Conservation (phyloP, 2,888 invertebrate species). For the Ferrisia virgata region DNA sequence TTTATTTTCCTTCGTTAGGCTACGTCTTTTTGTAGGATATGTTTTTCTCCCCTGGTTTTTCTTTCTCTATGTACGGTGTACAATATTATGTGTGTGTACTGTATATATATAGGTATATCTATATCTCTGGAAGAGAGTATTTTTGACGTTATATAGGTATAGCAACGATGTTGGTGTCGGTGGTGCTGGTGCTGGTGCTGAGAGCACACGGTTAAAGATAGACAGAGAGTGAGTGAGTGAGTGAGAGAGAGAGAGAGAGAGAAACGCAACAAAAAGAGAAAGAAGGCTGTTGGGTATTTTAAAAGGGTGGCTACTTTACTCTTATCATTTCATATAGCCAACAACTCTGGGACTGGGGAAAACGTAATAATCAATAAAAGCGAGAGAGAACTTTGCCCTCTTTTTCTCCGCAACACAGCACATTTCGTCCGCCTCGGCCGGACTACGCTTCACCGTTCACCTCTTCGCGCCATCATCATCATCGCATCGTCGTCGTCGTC, state of each 20-base stretch:
- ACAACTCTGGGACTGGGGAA: conserved; percentile 23
- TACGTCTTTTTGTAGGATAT: not conserved
- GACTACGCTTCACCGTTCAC: not conserved
- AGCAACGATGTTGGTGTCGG: too few species aligned
- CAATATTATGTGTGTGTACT: not conserved
- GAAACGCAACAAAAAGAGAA: not conserved
- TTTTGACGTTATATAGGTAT: not conserved
- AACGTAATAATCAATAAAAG: conserved; percentile 45
- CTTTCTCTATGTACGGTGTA: not conserved
- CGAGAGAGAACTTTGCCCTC: conserved; percentile 45
- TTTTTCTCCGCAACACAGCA: conserved; percentile 35
- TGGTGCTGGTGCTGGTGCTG: too few species aligned
- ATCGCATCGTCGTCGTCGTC: too few species aligned
- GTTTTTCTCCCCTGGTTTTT: conserved; percentile 12
- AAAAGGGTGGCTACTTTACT: conserved; percentile 31
- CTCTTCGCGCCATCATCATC: not conserved
- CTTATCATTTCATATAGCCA: conserved; percentile 26
- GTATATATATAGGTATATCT: too few species aligned
- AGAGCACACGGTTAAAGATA: too few species aligned
- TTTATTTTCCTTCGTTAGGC: not conserved
- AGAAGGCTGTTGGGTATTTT: conserved; percentile 16
- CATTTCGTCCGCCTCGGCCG: conserved; percentile 5
- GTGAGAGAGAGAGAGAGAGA: too few species aligned
- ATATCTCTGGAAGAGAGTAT: too few species aligned
- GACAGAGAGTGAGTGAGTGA: too few species aligned